Evolutionary conservation across 2,113 vertebrate species (phyloP), one percentile per base, ranked within the genome.

Genomic region (Struthio camelus): DNA sequence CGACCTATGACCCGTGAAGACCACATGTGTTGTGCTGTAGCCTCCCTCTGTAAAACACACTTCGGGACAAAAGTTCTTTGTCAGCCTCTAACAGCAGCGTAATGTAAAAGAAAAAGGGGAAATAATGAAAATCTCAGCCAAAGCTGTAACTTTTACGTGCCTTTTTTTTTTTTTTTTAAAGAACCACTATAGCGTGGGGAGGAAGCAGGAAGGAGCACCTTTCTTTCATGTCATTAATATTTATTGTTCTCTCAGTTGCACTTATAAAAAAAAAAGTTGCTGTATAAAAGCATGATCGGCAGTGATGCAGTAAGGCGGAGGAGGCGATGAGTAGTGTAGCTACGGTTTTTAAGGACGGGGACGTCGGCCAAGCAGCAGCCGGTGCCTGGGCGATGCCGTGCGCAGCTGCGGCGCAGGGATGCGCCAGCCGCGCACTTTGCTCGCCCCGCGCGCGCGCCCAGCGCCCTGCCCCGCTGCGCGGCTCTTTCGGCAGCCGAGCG

Each of bases 1-100:
- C 97, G 98, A 99, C 99, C 99, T 98, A 59, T 99, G 99, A 99
- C 98, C 99, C 97, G 61, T 97, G 98, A 98, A 98, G 98, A 98
- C 98, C 98, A 98, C 98, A 98, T 99, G 98, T 98, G 98, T 97
- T 97, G 97, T 94, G 97, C 95, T 93, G 96, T 93, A 97, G 97
- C 97, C 96, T 97, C 93, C 95, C 97, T 98, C 96, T 94, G 97
- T 97, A 98, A 98, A 98, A 98, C 97, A 98, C 98, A 97, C 96
- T 95, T 96, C 91, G 97, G 87, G 98, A 98, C 98, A 99, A 98
- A 97, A 98, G 96, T 85, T 96, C 97, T 98, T 98, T 98, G 97
- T 98, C 94, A 86, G 85, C 48, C 92, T 92, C 92, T 95, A 94
- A 94, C 80, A 87, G 82, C 92, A 94, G 83, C 42, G 65, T 93